Conservation (phyloP, 2,113 vertebrate species). For the Hemicordylus capensis region DNA sequence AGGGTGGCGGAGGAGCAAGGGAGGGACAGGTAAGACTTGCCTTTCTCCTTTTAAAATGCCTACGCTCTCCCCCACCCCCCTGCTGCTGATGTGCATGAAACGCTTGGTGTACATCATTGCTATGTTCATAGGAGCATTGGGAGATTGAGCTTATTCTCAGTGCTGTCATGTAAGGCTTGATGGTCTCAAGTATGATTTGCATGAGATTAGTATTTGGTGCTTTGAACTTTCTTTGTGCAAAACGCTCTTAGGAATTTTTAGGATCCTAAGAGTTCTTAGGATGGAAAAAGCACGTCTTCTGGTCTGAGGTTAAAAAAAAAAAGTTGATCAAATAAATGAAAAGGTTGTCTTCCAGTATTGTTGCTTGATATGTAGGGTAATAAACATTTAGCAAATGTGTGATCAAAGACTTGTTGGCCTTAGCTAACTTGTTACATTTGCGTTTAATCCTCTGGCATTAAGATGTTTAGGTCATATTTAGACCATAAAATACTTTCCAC, state of each 20-base stretch:
- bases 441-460: constrained; percentile 29
- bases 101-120: not conserved
- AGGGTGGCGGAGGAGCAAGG: too few relatives aligned
- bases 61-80: too few relatives aligned
- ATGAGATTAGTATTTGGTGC: not conserved
- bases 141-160: not conserved
- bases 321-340: constrained; percentile 6
- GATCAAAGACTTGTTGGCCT: not conserved
- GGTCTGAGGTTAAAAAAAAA: not conserved
- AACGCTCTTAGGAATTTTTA: too few relatives aligned
- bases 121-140: not conserved
- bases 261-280: not conserved
- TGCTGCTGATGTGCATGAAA: not conserved
- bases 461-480: constrained; percentile 30
- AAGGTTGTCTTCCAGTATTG: not conserved
- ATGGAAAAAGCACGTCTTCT: not conserved
- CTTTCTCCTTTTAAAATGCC: not conserved
- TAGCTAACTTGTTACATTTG: constrained; percentile 16
- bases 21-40: too few relatives aligned
- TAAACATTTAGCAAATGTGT: constrained; percentile 24
- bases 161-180: not conserved
- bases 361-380: constrained; percentile 13
- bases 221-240: not conserved
- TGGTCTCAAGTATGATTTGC: not conserved
- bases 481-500: constrained; percentile 43